Evolutionary conservation across 30 jellyfish, hydroid and myxozoan species (phyloP), one percentile per base, ranked within the genome.

Genomic region (Clytia hemisphaerica): DNA sequence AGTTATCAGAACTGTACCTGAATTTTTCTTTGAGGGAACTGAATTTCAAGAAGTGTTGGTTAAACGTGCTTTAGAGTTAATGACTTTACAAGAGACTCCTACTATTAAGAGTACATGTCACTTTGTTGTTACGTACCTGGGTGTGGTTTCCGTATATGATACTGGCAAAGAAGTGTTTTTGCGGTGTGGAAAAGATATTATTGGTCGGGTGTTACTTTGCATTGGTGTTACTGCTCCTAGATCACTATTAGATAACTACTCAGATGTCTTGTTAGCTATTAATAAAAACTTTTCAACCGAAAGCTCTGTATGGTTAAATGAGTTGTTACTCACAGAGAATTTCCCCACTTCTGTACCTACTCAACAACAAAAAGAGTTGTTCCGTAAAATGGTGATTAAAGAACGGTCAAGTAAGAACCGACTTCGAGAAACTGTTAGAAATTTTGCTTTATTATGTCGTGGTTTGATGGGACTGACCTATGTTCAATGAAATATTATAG

Each of bases 201-300:
- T 79, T 28, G 42, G 19, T 18, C 76, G 67, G 27, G 62, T 73
- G 7, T 71, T 87, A 10, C 47, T 70, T 45, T 72, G 94, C 72
- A 79, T 87, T 29, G 92, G 88, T 6, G 96, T 94, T 22, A 37
- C 37, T 16, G 44, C 86, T 10, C 96, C 96, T 28, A 78, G 96
- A 6, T 48, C 77, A 32, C 48, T 60, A 24, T 53, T 72, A 10
- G 96, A 87, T 30, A 28, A 71, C 37, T 87, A 71, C 35, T 86
- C 94, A 15, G 94, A 78, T 72, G 45, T 87, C 37, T 37, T 87
- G 71, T 37, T 79, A 5, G 85, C 83, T 0, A 33, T 87, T 19
- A 87, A 74, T 38, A 74, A 80, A 66, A 72, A 79, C 35, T 78
- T 40, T 61, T 42, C 60, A 1, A 25, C 88, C 12, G 32, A 49